Evolutionary conservation across 2,113 vertebrate species (phyloP).

Genomic region (Petromus typicus): DNA sequence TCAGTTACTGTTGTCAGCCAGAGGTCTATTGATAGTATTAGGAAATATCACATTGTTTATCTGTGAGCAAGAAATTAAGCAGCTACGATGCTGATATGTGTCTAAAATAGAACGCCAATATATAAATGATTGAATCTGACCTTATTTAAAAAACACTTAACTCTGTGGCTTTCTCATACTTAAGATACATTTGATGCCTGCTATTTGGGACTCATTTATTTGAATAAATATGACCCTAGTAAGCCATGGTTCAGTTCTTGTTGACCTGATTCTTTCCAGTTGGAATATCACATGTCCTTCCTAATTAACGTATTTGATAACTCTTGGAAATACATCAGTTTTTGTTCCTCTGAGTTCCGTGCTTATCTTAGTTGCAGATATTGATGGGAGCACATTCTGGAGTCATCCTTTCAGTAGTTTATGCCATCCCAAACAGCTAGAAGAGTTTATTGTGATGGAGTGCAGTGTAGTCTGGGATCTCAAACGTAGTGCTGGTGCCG

Average conservation of each 20-base stretch:
- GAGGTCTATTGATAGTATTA: not conserved
- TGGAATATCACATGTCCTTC: not conserved
- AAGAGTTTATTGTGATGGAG: constrained; percentile 98
- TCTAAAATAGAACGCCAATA: constrained; percentile 19
- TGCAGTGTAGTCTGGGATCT: constrained; percentile 89
- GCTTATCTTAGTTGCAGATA: constrained; percentile 92
- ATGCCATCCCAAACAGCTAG: constrained; percentile 93
- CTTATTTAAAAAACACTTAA: not conserved
- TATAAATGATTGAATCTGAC: not conserved
- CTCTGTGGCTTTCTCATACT: not conserved
- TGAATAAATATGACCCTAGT: not conserved
- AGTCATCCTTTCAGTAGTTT: constrained; percentile 95
- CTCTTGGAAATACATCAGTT: not conserved
- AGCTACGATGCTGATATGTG: not conserved
- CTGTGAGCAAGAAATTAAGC: constrained; percentile 21
- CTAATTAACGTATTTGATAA: not conserved
- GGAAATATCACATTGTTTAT: not conserved
- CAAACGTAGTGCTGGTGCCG: constrained; percentile 92
- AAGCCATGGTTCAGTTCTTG: fast-evolving
- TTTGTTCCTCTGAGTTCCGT: not conserved
- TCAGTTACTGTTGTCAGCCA: not conserved
- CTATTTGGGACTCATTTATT: not conserved
- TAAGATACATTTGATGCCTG: not conserved
- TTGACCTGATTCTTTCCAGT: not conserved
- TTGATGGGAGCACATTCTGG: constrained; percentile 96